A percentile compares a stretch with the other conserved stretches of the same genome.
Evolutionary conservation across 2,888 invertebrate genomes (phyloP).

Genomic region (Hypercompe scribonia): DNA sequence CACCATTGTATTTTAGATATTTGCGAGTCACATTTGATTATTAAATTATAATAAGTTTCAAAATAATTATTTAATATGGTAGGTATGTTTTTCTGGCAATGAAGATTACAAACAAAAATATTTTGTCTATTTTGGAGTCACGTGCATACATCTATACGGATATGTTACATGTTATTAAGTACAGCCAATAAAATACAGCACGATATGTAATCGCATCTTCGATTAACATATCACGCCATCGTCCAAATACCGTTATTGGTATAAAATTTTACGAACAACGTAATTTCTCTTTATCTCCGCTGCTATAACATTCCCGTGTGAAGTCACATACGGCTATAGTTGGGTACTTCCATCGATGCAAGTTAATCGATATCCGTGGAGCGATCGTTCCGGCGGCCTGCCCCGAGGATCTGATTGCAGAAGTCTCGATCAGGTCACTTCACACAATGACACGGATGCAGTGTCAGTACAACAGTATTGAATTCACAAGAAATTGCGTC

Average conservation of each 20-base stretch:
- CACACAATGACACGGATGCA: slow-evolving; percentile 68
- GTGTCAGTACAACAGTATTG: slow-evolving; percentile 52
- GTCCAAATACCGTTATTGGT: slow-evolving; percentile 37
- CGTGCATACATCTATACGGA: too few species aligned
- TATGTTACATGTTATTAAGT: too few species aligned
- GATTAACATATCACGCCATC: slow-evolving; percentile 37
- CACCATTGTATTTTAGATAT: too few species aligned
- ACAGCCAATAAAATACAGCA: slow-evolving; percentile 10
- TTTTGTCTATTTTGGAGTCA: too few species aligned
- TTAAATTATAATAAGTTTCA: too few species aligned
- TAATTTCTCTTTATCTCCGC: slow-evolving; percentile 42
- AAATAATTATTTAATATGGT: too few species aligned
- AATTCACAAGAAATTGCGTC: slow-evolving; percentile 49
- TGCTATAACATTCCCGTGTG: slow-evolving; percentile 54
- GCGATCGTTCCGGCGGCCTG: slow-evolving; percentile 63
- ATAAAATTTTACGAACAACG: slow-evolving; percentile 34
- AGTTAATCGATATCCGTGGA: slow-evolving; percentile 72
- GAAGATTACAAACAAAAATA: too few species aligned
- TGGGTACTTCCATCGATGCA: slow-evolving; percentile 31
- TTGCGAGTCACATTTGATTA: too few species aligned
- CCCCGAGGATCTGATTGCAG: slow-evolving; percentile 71
- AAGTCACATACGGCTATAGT: slow-evolving; percentile 40
- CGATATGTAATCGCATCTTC: slow-evolving; percentile 16
- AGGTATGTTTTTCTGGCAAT: too few species aligned
- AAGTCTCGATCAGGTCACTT: slow-evolving; percentile 61